phyloP scores from a whole-genome alignment of 1,140 invertebrate genomes.

The Ips nitidus region DNA sequence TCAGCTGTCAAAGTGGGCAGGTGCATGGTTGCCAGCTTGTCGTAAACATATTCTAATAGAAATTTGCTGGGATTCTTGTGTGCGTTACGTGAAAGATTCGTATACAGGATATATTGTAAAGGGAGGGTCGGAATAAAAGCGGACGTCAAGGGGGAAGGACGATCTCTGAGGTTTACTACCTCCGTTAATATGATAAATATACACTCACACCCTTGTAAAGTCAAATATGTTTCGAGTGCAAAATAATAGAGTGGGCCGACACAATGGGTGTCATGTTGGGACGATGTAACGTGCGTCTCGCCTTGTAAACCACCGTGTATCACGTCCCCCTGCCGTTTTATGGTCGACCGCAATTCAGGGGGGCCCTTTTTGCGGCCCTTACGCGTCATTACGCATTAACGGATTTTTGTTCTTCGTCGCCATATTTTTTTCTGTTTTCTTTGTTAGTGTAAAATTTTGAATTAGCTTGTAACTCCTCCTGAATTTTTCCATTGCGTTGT shows the following conservation, averaged over 20 bases:
- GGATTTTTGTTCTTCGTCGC: slow-evolving; percentile 24
- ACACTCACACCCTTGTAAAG: slow-evolving; percentile 50
- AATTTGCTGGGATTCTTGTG: too few relatives aligned
- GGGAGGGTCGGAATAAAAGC: too few relatives aligned
- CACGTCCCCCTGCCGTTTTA: slow-evolving; percentile 24
- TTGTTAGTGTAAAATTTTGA: too few relatives aligned
- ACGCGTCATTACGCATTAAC: slow-evolving; percentile 48
- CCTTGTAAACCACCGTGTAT: slow-evolving; percentile 13
- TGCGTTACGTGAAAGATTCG: too few relatives aligned
- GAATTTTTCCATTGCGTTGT: too few relatives aligned
- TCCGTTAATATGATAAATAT: slow-evolving; percentile 33
- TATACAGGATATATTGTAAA: too few relatives aligned
- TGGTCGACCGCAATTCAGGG: slow-evolving; percentile 27
- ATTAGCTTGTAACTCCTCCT: too few relatives aligned
- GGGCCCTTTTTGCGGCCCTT: slow-evolving; percentile 27
- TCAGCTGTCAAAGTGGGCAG: too few relatives aligned
- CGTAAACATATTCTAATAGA: too few relatives aligned
- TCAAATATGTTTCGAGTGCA: slow-evolving; percentile 49
- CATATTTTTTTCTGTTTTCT: not conserved
- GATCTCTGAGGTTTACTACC: not conserved
- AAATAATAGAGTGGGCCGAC: slow-evolving; percentile 49
- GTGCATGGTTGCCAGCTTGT: too few relatives aligned
- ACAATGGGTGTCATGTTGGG: slow-evolving; percentile 49
- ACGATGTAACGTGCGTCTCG: slow-evolving; percentile 35
- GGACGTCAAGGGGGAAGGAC: too few relatives aligned